Evolutionary conservation across 2,888 invertebrate genomes (phyloP), one percentile per base, ranked within the genome.

Genomic region (Lobophora halterata): DNA sequence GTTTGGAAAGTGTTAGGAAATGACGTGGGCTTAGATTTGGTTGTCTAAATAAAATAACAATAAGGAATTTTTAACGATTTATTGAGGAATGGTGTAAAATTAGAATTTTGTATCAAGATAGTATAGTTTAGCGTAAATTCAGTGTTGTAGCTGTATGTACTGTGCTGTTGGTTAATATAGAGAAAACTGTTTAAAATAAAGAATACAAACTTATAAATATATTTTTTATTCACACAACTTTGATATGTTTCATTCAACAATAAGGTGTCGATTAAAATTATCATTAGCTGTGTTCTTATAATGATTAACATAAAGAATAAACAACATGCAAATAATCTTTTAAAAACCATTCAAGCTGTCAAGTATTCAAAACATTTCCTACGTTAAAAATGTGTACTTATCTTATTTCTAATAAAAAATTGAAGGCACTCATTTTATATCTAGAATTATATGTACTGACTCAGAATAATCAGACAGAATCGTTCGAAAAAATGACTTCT

Each of bases 51-150:
- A 60, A 65, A 64, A 57, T 38, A 65, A 65, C 61, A 58, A 63
- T 44, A 55, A 26, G 46, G 24, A n/a, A n/a, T n/a, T 44, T 64
- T 46, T 52, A 55, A 61, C 65, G 66, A 45, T 80, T 81, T 79
- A 80, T 80, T 79, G 60, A 71, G 76, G 75, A 76, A 76, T 77
- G 73, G 64, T 68, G 69, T 71, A 70, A 68, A 65, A 62, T 56
- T 65, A 54, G 59, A 67, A 62, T 62, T 56, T 61, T 56, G 46
- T 58, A 53, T 53, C 46, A 47, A 32, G 26, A 24, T 9, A 13
- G n/a, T 48, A 21, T 52, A 50, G 40, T 55, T 19, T 58, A 54
- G 52, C 44, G 49, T 55, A 58, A 61, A 65, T 68, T 58, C 29
- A 32, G 66, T 72, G 63, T 64, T 47, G 44, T 49, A 52, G 38